Evolutionary conservation across 1,140 invertebrate genomes (phyloP), one percentile per base, ranked within the genome.

Genomic region (Drosophila tristis): DNA sequence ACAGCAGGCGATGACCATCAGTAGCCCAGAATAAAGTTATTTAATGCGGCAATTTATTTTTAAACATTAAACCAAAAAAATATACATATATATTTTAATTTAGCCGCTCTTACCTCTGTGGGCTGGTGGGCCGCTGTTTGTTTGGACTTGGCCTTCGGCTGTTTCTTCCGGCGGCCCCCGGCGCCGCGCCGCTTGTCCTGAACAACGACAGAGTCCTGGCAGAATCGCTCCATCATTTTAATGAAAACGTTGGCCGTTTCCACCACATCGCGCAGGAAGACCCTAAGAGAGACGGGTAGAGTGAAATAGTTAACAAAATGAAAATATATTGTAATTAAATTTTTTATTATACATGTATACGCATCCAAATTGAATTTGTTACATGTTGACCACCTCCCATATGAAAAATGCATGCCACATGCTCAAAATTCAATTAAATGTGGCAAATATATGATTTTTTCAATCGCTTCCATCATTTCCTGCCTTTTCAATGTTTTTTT

Each of bases 241-340:
- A 99, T 91, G 92, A 98, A 99, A 65, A 98, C 93, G 93, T 99
- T 98, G 26, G 95, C 95, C 0, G 97, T 97, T 91, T 98, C 96
- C 11, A 98, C 93, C 11, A 99, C 93, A 93, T 99, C 98, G 58
- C 95, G 94, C 49, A 99, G 93, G 92, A 97, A 99, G 1, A 94
- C 92, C 80, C 96, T 97, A n/a, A 55, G 11, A 15, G 23, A 20
- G 44, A 42, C n/a, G 63, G 25, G 47, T 20, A n/a, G 16, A 23
- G 49, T 57, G 54, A 47, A 60, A 66, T 66, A 84, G 72, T 74
- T 80, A 80, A 89, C 66, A 45, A 91, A 63, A 80, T 70, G 66
- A 58, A 49, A 56, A 74, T 72, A 73, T 76, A 72, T 63, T 75
- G 35, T 90, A 90, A 86, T 81, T 76, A 74, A 80, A 90, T 90